Conservation (phyloP, 2,888 invertebrate genomes). For the Orgyia antiqua region DNA sequence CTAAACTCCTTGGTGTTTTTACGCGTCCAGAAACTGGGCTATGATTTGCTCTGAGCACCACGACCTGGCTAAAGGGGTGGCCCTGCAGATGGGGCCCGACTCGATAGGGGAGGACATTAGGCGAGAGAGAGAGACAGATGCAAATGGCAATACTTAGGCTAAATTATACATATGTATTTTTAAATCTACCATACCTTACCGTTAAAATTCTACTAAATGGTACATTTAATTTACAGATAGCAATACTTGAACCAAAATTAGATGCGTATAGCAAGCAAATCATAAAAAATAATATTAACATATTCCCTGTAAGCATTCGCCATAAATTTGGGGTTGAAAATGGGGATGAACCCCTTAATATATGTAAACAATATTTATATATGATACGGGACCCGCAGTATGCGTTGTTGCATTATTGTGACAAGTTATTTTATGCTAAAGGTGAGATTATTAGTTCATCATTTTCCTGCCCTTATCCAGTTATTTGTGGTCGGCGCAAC, state of each 20-base stretch:
- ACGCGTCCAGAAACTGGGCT: too few relatives aligned
- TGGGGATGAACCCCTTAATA: slow-evolving; percentile 9
- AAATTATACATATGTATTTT: too few relatives aligned
- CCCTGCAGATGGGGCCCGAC: too few relatives aligned
- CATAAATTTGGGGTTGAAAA: slow-evolving; percentile 3
- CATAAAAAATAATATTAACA: not conserved
- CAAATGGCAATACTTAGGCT: too few relatives aligned
- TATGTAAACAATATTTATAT: slow-evolving; percentile 30
- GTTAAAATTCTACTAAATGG: too few relatives aligned
- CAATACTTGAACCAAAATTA: not conserved
- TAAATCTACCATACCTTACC: too few relatives aligned
- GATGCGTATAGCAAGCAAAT: slow-evolving; percentile 4
- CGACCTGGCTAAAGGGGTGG: too few relatives aligned
- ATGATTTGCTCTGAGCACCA: too few relatives aligned
- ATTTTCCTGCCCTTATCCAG: not conserved
- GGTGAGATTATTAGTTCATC: slow-evolving; percentile 1
- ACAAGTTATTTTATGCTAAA: slow-evolving; percentile 5
- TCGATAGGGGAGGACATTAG: too few relatives aligned
- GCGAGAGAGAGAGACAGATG: too few relatives aligned
- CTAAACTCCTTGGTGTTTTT: too few relatives aligned
- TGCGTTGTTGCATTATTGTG: slow-evolving; percentile 23
- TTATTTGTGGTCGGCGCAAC: too few relatives aligned
- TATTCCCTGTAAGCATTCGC: slow-evolving; percentile 16
- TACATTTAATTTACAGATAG: slow-evolving; percentile 3
- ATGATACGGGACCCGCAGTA: slow-evolving; percentile 35